These are phyloP conservation scores for Ptilodon capucinus DNA, from an alignment of 2,888 invertebrate species.

Conservation along the genomic window DNA sequence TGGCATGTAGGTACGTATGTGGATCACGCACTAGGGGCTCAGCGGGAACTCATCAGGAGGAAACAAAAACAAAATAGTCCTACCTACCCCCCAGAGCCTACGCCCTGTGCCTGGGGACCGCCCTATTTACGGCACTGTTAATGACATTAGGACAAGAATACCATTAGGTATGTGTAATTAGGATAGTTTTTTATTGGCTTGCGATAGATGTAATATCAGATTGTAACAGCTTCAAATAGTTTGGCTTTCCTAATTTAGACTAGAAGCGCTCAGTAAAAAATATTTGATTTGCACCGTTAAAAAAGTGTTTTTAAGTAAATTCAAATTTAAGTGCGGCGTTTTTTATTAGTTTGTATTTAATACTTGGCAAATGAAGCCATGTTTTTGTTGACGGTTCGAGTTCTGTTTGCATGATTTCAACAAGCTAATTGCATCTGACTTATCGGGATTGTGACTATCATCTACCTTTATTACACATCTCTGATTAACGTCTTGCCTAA, in stretches of 20 bases:
- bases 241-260: constrained; percentile 1
- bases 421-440: not conserved
- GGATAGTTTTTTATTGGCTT: not conserved
- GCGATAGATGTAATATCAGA: not conserved
- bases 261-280: not conserved
- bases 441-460: not conserved
- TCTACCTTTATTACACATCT: not conserved
- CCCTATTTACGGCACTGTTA: too few relatives aligned
- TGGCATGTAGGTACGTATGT: too few relatives aligned
- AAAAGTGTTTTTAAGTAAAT: constrained; percentile 1
- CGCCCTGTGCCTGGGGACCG: too few relatives aligned
- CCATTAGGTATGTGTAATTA: not conserved
- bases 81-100: too few relatives aligned
- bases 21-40: too few relatives aligned
- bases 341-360: not conserved
- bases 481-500: not conserved
- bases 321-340: not conserved
- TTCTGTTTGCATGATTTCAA: not conserved
- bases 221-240: too few relatives aligned
- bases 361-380: not conserved
- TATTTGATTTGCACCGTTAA: not conserved
- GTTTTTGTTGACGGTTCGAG: not conserved
- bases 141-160: too few relatives aligned
- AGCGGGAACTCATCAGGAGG: too few relatives aligned
- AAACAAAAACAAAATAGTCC: too few relatives aligned